Evolutionary conservation across 2,113 vertebrate species (phyloP).

Genomic region (Rhodinocichla rosea): DNA sequence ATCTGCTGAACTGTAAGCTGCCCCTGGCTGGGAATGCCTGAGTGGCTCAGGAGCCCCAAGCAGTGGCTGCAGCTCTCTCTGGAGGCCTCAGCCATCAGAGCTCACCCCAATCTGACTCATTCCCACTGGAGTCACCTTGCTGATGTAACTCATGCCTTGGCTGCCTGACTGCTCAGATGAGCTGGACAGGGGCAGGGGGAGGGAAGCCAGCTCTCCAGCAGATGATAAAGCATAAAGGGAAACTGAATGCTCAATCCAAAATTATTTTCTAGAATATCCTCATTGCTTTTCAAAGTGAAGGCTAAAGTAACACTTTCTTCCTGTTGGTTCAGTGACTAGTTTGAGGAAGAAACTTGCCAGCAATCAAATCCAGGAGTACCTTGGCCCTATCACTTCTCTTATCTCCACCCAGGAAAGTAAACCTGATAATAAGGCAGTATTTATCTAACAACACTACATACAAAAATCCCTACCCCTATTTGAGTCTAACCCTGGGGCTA

Average conservation of each 20-base stretch:
- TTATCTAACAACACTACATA: constrained; percentile 35
- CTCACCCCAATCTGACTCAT: background rate
- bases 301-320: background rate
- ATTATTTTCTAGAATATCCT: background rate
- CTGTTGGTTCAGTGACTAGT: background rate
- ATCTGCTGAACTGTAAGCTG: background rate
- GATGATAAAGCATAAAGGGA: background rate
- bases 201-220: background rate
- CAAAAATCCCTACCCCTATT: background rate
- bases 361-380: background rate
- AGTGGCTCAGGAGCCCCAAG: background rate
- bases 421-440: constrained; percentile 6
- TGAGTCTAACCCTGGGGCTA: background rate
- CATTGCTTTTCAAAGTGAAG: background rate
- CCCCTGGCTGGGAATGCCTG: background rate
- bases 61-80: background rate
- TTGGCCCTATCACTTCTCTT: background rate
- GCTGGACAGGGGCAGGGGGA: background rate
- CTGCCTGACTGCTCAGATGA: background rate
- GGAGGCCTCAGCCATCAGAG: background rate
- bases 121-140: background rate
- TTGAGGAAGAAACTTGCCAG: constrained; percentile 5
- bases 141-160: background rate
- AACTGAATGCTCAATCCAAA: background rate
- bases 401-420: constrained; percentile 42